Evolutionary conservation across 2,113 vertebrate genomes (phyloP), one percentile per base, ranked within the genome.

Genomic region (Serinus canaria): DNA sequence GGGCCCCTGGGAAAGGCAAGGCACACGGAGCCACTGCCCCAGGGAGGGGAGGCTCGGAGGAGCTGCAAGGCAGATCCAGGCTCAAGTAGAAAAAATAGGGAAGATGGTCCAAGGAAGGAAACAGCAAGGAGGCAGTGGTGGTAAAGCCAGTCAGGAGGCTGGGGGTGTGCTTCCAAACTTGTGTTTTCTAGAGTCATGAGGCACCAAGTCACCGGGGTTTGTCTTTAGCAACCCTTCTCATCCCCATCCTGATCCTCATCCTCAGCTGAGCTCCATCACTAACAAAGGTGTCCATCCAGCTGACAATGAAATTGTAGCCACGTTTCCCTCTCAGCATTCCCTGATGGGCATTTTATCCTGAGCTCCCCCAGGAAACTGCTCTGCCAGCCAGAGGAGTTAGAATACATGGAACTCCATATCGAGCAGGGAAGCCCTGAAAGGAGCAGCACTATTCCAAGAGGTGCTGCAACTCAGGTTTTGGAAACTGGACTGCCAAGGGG

Each of bases 311-410:
- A 70, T 11, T 2, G 5, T 37, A 69, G 27, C 69, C 35, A 24
- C 0, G 0, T 67, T 72, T 83, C 35, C 53, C 39, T 43, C 25
- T 67, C 2, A 1, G 39, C 44, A 17, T 37, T 39, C 11, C 33
- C 69, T 66, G 43, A n/a, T 1, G 2, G 18, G 30, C 27, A 52
- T 81, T 85, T 69, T 82, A 58, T 59, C 5, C 6, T 0, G 0
- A 33, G 12, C 4, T 81, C 3, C n/a, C 28, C 8, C 27, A 75
- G n/a, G 30, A 78, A 87, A 69, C 37, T 52, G 64, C 31, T 46
- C 44, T 64, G 35, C 33, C 53, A 76, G 47, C 58, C 19, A 23
- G 25, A 73, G 23, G 11, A 79, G 41, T 22, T 4, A 56, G 50
- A 89, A 62, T 70, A 77, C 27, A 10, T 2, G 5, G 49, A 76